Evolutionary conservation across 2,888 invertebrate genomes (phyloP), one percentile per base, ranked within the genome.

Genomic region (Thumatha senex): DNA sequence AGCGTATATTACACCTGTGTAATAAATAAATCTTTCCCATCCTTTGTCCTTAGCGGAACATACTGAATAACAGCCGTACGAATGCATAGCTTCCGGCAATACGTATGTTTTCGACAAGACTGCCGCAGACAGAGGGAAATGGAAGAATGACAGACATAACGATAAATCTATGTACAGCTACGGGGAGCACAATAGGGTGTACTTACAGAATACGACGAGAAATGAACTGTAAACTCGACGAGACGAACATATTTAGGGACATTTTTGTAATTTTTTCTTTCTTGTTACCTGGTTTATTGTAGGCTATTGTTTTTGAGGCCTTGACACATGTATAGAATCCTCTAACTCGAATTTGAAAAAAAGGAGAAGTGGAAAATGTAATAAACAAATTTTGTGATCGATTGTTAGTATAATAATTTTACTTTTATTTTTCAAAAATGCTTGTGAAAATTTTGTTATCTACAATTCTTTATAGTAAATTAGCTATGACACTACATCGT

Each of bases 381-480:
- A 24, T 5, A 24, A 24, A 24, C 18, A 24, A 5, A 24, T n/a
- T n/a, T n/a, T 4, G 18, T 24, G 18, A 24, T 24, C n/a, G n/a
- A n/a, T n/a, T n/a, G n/a, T n/a, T n/a, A n/a, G n/a, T n/a, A n/a
- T n/a, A n/a, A n/a, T n/a, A n/a, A n/a, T n/a, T n/a, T n/a, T n/a
- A n/a, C n/a, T n/a, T n/a, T n/a, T n/a, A n/a, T n/a, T n/a, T n/a
- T n/a, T n/a, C n/a, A n/a, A n/a, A n/a, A n/a, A n/a, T n/a, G n/a
- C 18, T 24, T 24, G 18, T 24, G 2, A 24, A 24, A 24, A 24
- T 24, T 24, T 24, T 24, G 2, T 24, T 24, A 5, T 24, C 18
- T 24, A 5, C 34, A 43, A 34, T 35, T 35, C 24, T n/a, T 31
- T 14, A 14, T 49, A 60, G 51, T 51, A 45, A 61, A 65, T 62